Evolutionary conservation across 2,888 invertebrate species (phyloP).

Genomic region (Cepaea hortensis): DNA sequence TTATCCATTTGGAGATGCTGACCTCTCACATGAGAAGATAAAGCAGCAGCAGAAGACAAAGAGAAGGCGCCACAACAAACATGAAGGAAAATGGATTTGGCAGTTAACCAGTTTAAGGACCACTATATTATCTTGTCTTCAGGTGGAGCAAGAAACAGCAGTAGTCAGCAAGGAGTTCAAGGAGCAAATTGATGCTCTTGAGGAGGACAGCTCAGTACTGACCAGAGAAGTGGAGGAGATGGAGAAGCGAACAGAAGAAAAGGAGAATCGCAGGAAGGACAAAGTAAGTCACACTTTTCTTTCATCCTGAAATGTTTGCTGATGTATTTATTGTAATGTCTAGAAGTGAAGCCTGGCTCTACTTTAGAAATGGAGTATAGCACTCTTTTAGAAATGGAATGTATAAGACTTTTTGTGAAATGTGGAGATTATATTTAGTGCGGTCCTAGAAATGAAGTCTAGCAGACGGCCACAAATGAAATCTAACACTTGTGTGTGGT

Average conservation of each 20-base stretch:
- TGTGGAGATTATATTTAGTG: too few relatives aligned
- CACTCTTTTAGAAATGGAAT: not conserved
- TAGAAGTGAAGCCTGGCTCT: too few relatives aligned
- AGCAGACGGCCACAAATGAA: too few relatives aligned
- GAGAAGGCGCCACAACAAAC: too few relatives aligned
- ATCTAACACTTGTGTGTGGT: too few relatives aligned
- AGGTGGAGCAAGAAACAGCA: constrained; percentile 15
- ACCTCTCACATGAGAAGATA: too few relatives aligned
- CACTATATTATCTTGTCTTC: not conserved
- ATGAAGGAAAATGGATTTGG: too few relatives aligned
- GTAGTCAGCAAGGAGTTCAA: constrained; percentile 16
- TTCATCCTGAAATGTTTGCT: not conserved
- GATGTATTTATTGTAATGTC: not conserved
- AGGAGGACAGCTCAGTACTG: constrained; percentile 41
- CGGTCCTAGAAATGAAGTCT: too few relatives aligned
- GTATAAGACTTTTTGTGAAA: too few relatives aligned
- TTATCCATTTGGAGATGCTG: too few relatives aligned
- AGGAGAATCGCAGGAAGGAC: constrained; percentile 45
- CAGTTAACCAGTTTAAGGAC: too few relatives aligned
- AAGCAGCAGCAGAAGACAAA: too few relatives aligned
- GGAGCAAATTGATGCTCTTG: constrained; percentile 36
- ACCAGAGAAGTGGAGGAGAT: constrained; percentile 34
- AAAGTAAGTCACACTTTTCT: constrained; percentile 6
- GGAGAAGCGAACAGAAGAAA: constrained; percentile 30
- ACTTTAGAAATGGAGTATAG: not conserved